Evolutionary conservation across 2,888 invertebrate species (phyloP).

Genomic region (Conchocele bisecta): DNA sequence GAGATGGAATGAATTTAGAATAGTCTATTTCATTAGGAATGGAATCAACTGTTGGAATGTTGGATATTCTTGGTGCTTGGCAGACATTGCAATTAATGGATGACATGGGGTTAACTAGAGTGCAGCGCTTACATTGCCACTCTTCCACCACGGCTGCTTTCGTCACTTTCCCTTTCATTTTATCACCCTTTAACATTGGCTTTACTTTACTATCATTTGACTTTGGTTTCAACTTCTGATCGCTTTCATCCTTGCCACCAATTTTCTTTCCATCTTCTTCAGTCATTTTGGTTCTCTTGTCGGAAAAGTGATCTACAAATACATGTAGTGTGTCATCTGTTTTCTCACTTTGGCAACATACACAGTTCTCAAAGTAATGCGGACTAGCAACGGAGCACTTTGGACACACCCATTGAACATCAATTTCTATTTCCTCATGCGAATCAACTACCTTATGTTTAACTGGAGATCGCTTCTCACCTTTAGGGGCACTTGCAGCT

Average conservation of each 20-base stretch:
- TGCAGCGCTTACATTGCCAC: conserved; percentile 87
- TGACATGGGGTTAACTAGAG: conserved; percentile 88
- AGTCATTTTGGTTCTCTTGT: conserved; percentile 21
- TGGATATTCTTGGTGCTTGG: conserved; percentile 85
- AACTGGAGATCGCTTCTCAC: conserved; percentile 24
- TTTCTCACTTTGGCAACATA: conserved; percentile 42
- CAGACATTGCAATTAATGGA: conserved; percentile 90
- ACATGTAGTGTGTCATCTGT: conserved; percentile 18
- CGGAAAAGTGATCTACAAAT: conserved; percentile 14
- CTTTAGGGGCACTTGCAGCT: no score
- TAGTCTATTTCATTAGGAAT: conserved; percentile 58
- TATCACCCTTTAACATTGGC: neutral
- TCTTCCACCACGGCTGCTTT: conserved; percentile 19
- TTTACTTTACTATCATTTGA: neutral
- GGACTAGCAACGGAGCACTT: conserved; percentile 87
- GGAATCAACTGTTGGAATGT: conserved; percentile 62
- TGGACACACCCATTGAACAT: conserved; percentile 90
- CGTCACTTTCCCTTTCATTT: neutral
- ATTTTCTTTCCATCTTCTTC: conserved; percentile 3
- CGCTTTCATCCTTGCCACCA: neutral
- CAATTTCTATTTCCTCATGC: conserved; percentile 17
- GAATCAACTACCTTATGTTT: conserved; percentile 29
- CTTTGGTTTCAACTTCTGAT: neutral
- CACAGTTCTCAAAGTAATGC: conserved; percentile 46
- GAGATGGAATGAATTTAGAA: conserved; percentile 50